These are phyloP conservation scores for Neotragus moschatus DNA, from an alignment of 2,113 vertebrate species.

Conservation along the genomic window DNA sequence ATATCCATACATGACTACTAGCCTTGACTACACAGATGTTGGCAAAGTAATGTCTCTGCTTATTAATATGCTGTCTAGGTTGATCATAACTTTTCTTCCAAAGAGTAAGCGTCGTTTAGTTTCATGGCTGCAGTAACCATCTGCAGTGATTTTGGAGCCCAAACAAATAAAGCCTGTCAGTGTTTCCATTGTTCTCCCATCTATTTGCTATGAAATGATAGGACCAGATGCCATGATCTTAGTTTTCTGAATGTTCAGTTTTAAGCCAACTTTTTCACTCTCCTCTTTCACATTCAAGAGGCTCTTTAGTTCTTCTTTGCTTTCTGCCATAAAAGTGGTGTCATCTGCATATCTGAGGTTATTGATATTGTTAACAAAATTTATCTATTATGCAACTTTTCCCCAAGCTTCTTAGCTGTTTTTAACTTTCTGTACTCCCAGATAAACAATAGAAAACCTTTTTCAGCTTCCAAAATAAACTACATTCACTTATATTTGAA, in stretches of 20 bases:
- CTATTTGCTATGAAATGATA: neutral
- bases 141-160: neutral
- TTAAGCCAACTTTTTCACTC: neutral
- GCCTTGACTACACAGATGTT: neutral
- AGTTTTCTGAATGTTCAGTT: neutral
- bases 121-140: neutral
- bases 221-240: neutral
- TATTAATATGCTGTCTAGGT: neutral
- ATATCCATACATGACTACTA: neutral
- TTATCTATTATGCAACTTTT: neutral
- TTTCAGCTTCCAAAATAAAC: neutral
- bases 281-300: neutral
- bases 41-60: neutral
- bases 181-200: neutral
- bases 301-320: neutral
- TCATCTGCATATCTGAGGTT: neutral
- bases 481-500: slow-evolving; percentile 3
- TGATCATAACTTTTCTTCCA: neutral
- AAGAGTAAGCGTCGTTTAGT: neutral
- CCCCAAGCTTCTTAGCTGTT: neutral
- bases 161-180: neutral
- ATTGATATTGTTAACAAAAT: neutral
- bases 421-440: neutral
- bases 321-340: neutral
- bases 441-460: neutral